Percentiles rank a stretch among this genome's conserved stretches.
These are phyloP conservation scores for Drosophila repleta DNA, from an alignment of 1,140 invertebrate species.

Conservation along the genomic window DNA sequence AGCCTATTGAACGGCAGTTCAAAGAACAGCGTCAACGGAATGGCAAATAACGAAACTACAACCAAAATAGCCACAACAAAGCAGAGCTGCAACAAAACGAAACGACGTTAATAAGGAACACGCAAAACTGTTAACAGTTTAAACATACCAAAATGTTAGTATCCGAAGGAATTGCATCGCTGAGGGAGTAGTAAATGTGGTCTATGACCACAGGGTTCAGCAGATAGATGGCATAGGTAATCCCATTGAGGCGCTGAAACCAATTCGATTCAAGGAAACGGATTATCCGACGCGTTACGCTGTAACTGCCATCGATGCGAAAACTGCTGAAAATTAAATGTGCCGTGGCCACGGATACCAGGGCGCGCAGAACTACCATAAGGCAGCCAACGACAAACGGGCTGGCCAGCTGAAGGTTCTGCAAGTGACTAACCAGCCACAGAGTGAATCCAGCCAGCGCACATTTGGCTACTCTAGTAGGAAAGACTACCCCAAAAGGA, in stretches of 20 bases:
- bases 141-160: conserved; percentile 36
- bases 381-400: neutral
- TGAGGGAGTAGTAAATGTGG: conserved; percentile 33
- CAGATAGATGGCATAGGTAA: conserved; percentile 56
- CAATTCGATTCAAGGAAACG: conserved; percentile 19
- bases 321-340: conserved; percentile 29
- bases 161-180: conserved; percentile 22
- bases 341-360: neutral
- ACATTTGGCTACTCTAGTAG: conserved; percentile 3
- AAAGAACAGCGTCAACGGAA: conserved; percentile 45
- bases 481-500: conserved; percentile 15
- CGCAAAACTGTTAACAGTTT: neutral
- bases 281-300: conserved; percentile 24
- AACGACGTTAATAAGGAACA: conserved; percentile 10
- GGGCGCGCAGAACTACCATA: neutral
- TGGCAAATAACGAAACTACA: conserved; percentile 17
- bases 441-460: neutral
- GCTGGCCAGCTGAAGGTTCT: neutral
- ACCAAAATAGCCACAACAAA: conserved; percentile 15
- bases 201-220: conserved; percentile 49
- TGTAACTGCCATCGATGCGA: neutral
- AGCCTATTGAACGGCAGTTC: conserved; percentile 50
- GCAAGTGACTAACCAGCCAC: neutral
- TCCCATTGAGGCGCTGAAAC: conserved; percentile 31
- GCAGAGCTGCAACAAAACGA: conserved; percentile 17